Percentiles rank a stretch among this genome's conserved stretches.
Conservation (phyloP, 92 coral and sea anemone genomes). For the Epizoanthus scotinus region DNA sequence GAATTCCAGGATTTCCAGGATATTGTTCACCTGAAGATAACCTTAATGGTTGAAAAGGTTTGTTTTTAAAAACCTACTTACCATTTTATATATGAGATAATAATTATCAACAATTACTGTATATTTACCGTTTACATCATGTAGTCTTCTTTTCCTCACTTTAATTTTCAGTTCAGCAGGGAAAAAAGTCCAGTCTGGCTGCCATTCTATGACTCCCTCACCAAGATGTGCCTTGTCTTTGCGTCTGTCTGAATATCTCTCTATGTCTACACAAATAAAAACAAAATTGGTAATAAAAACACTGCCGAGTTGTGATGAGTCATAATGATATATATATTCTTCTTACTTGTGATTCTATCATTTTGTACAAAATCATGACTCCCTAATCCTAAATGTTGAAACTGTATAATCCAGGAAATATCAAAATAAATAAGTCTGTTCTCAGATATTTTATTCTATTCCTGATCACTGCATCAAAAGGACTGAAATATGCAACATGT, state of each 20-base stretch:
- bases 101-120: not conserved
- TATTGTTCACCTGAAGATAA: too few species aligned
- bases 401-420: too few species aligned
- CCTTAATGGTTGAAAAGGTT: too few species aligned
- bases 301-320: not conserved
- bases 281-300: not conserved
- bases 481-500: too few species aligned
- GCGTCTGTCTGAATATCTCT: slow-evolving; percentile 89
- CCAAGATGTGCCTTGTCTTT: slow-evolving; percentile 61
- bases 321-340: not conserved
- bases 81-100: too few species aligned
- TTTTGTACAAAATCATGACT: too few species aligned
- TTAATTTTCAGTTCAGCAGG: slow-evolving; percentile 87
- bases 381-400: too few species aligned
- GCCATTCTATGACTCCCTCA: slow-evolving; percentile 66
- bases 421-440: too few species aligned
- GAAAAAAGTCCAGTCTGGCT: slow-evolving; percentile 89
- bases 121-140: slow-evolving; percentile 51
- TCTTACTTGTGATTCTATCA: not conserved
- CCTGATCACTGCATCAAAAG: too few species aligned
- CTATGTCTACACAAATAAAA: slow-evolving; percentile 61
- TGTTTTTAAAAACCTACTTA: not conserved
- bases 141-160: slow-evolving; percentile 56
- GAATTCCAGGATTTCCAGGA: too few species aligned
- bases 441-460: too few species aligned